phyloP scores from a whole-genome alignment of 2,888 invertebrate species.

The Epistrophe eligans region DNA sequence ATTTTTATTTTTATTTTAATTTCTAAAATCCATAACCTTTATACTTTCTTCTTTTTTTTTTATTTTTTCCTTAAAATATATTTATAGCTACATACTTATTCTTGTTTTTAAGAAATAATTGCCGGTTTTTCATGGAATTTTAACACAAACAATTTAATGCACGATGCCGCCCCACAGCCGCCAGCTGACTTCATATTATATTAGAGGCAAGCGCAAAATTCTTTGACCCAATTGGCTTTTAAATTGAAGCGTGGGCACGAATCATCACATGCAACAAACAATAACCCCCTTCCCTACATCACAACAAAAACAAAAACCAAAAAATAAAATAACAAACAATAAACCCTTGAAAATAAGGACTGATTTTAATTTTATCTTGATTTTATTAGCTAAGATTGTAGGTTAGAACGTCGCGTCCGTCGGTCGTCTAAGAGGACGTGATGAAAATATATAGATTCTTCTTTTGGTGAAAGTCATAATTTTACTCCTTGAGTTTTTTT shows the following conservation, averaged over 20 bases:
- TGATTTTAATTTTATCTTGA: slow-evolving; percentile 52
- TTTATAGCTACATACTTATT: slow-evolving; percentile 24
- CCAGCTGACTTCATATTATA: slow-evolving; percentile 19
- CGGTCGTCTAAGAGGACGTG: neutral
- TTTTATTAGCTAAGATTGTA: slow-evolving; percentile 53
- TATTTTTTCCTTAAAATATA: slow-evolving; percentile 9
- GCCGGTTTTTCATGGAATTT: slow-evolving; percentile 37
- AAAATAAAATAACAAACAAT: neutral
- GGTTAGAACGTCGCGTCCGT: slow-evolving; percentile 43
- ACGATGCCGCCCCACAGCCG: slow-evolving; percentile 31
- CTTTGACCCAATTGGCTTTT: slow-evolving; percentile 55
- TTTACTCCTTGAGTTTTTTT: slow-evolving; percentile 10
- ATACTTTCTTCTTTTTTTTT: slow-evolving; percentile 1
- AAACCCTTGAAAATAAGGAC: slow-evolving; percentile 28
- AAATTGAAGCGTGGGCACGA: slow-evolving; percentile 52
- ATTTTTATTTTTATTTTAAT: neutral
- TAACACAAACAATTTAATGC: slow-evolving; percentile 36
- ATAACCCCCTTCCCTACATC: neutral
- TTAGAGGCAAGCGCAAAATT: slow-evolving; percentile 28
- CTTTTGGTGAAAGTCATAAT: slow-evolving; percentile 8
- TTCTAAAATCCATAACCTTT: slow-evolving; percentile 26
- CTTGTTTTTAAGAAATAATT: slow-evolving; percentile 37
- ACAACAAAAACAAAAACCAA: neutral
- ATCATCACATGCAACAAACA: slow-evolving; percentile 40
- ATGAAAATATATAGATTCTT: neutral